Percentiles rank a stretch among this genome's conserved stretches.
phyloP scores from a whole-genome alignment of 2,113 vertebrate species.

The Notarius lentiginosus region DNA sequence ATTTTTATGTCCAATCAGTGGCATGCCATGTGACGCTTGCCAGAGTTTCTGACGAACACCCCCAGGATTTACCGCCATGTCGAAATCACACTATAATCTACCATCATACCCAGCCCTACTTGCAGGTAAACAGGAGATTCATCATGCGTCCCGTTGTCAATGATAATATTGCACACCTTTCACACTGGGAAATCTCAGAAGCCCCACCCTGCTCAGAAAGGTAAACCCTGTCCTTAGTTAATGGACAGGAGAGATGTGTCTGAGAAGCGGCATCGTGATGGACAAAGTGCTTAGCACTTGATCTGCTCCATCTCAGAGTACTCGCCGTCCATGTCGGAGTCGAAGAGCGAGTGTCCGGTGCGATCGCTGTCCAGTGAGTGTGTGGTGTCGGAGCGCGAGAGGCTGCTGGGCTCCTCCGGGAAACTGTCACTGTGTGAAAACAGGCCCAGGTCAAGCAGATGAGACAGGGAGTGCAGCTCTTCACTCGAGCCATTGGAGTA shows the following conservation, averaged over 20 bases:
- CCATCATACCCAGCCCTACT: conserved; percentile 5
- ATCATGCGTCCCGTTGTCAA: background rate
- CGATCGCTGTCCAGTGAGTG: conserved; percentile 90
- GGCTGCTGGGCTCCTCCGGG: conserved; percentile 75
- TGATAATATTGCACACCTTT: background rate
- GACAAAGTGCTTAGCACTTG: conserved; percentile 75
- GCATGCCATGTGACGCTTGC: background rate
- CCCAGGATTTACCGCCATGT: background rate
- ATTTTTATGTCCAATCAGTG: background rate
- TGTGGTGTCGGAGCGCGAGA: conserved; percentile 61
- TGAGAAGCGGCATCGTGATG: conserved; percentile 17
- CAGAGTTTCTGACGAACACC: background rate
- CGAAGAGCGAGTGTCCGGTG: conserved; percentile 90
- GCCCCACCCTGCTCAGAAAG: background rate
- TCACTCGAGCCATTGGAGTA: conserved; percentile 83
- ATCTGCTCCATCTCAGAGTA: conserved; percentile 86
- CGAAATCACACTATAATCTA: background rate
- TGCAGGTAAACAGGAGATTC: background rate
- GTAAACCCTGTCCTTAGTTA: background rate
- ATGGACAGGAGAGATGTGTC: background rate
- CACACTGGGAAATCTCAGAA: background rate
- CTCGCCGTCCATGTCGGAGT: conserved; percentile 96
- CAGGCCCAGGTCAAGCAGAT: conserved; percentile 86
- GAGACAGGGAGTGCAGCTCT: conserved; percentile 71
- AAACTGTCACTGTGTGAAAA: conserved; percentile 91